These are phyloP conservation scores for Mobula birostris DNA, from an alignment of 2,113 vertebrate genomes.

Conservation along the genomic window DNA sequence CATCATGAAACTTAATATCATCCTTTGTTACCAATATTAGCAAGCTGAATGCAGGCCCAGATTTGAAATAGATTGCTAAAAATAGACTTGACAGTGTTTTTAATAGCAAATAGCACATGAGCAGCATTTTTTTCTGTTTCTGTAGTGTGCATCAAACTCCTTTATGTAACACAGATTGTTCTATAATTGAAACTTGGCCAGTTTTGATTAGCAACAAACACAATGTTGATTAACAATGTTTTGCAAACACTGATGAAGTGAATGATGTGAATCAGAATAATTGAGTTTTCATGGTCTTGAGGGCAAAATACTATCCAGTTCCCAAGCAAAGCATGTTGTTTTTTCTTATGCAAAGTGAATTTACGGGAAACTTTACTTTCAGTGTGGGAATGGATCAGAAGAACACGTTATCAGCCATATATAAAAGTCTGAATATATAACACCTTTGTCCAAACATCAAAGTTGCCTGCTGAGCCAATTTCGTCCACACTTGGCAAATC, in stretches of 20 bases:
- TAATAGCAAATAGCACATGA: background rate
- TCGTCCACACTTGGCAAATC: too few relatives aligned
- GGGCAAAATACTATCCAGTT: background rate
- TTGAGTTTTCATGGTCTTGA: background rate
- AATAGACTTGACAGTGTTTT: background rate
- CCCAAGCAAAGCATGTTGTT: background rate
- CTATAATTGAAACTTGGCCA: background rate
- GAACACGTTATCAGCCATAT: too few relatives aligned
- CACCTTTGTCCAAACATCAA: too few relatives aligned
- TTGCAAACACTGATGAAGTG: background rate
- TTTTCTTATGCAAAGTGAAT: background rate
- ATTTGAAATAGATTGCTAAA: background rate
- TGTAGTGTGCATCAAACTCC: too few relatives aligned
- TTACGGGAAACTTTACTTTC: too few relatives aligned
- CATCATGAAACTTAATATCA: background rate
- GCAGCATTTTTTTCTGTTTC: background rate
- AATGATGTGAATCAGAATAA: background rate
- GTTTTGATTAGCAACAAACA: background rate
- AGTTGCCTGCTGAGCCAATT: too few relatives aligned
- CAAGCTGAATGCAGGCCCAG: background rate
- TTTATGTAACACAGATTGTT: too few relatives aligned
- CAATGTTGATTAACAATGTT: background rate
- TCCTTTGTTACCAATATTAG: background rate
- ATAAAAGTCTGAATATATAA: too few relatives aligned
- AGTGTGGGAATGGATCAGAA: too few relatives aligned